phyloP scores from a whole-genome alignment of 1,140 invertebrate species.

The Achatina immaculata region DNA sequence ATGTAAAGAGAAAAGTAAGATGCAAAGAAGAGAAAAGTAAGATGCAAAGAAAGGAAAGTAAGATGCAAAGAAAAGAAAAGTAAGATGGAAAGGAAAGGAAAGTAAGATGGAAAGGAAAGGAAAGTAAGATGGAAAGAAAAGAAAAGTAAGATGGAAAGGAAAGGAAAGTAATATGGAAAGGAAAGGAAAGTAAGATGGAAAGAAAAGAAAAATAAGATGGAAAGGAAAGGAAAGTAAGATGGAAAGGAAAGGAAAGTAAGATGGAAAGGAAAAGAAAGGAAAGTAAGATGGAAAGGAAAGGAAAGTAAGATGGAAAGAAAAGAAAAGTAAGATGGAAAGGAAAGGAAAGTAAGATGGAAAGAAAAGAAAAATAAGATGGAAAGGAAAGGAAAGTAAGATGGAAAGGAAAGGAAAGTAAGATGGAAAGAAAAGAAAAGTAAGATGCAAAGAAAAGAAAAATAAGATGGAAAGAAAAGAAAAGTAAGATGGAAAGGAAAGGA shows the following conservation, averaged over 20 bases:
- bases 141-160: too few relatives aligned
- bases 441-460: conserved; percentile 7
- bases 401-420: neutral
- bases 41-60: too few relatives aligned
- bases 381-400: conserved; percentile 3
- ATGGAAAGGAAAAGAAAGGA: neutral
- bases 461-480: conserved; percentile 10
- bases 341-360: conserved; percentile 8
- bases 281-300: conserved; percentile 9
- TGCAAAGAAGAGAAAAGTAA: conserved; percentile 16
- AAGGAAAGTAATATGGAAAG: neutral
- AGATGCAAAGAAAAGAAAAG: too few relatives aligned
- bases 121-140: too few relatives aligned
- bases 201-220: neutral
- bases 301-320: conserved; percentile 8
- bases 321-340: conserved; percentile 5
- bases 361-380: neutral
- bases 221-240: neutral
- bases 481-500: conserved; percentile 12
- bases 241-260: neutral
- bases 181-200: neutral
- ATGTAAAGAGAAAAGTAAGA: neutral
- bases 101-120: too few relatives aligned
- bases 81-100: too few relatives aligned
- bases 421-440: conserved; percentile 1